Evolutionary conservation across 2,113 vertebrate genomes (phyloP).

Genomic region (Podiceps cristatus): DNA sequence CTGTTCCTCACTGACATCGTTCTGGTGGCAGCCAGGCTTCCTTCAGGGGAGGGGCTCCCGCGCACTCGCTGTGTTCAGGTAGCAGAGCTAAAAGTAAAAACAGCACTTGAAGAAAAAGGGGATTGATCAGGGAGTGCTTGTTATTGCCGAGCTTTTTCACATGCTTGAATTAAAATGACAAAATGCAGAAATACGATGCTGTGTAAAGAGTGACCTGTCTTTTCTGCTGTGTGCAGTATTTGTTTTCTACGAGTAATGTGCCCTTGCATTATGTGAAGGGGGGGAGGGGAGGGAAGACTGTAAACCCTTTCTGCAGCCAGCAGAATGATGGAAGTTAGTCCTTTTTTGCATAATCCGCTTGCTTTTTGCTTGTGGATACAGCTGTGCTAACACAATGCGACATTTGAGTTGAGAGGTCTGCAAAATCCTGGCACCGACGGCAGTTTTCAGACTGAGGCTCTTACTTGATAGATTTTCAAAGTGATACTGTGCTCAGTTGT

Average conservation of each 20-base stretch:
- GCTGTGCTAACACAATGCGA: slow-evolving; percentile 82
- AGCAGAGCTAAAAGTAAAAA: not conserved
- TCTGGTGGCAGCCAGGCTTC: not conserved
- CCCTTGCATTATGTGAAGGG: not conserved
- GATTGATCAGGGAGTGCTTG: not conserved
- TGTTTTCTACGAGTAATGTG: not conserved
- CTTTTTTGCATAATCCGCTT: slow-evolving; percentile 60
- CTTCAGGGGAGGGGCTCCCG: not conserved
- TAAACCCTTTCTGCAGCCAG: slow-evolving; percentile 36
- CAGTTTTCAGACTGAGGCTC: slow-evolving; percentile 70
- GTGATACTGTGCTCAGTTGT: slow-evolving; percentile 73
- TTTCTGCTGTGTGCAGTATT: not conserved
- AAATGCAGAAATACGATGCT: not conserved
- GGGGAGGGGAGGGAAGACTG: not conserved
- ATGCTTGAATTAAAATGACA: not conserved
- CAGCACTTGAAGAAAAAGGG: not conserved
- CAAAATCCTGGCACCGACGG: slow-evolving; percentile 73
- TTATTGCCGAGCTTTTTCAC: not conserved
- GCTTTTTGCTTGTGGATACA: slow-evolving; percentile 75
- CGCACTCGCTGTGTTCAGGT: not conserved
- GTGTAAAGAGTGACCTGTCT: not conserved
- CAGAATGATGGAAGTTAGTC: slow-evolving; percentile 65
- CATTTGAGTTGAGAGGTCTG: slow-evolving; percentile 73
- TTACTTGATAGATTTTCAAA: slow-evolving; percentile 69
- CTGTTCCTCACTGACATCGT: not conserved